Conservation (phyloP, 1,140 invertebrate species). For the Drosophila punjabiensis region DNA sequence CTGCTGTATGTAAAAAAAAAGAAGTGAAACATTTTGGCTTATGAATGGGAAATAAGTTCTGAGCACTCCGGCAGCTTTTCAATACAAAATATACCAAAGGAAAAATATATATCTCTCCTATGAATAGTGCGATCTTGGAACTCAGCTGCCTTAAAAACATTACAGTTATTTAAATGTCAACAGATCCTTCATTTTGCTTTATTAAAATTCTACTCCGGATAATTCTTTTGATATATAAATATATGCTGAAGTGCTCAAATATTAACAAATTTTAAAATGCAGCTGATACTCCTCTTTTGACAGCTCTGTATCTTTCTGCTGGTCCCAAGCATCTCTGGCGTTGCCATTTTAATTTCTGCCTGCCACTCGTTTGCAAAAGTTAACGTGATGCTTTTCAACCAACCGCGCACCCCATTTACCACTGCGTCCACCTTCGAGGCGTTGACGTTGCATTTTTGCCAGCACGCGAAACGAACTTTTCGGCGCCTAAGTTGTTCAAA, state of each 20-base stretch:
- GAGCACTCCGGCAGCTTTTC: neutral
- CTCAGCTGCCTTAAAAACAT: too few species aligned
- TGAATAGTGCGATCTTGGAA: neutral
- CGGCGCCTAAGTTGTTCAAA: conserved; percentile 46
- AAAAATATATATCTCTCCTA: neutral
- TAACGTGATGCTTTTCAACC: conserved; percentile 44
- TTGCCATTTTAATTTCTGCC: conserved; percentile 65
- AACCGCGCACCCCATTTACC: conserved; percentile 25
- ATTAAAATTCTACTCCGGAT: neutral
- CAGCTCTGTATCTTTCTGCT: conserved; percentile 15
- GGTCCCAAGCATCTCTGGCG: conserved; percentile 24
- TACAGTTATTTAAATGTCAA: neutral
- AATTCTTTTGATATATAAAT: neutral
- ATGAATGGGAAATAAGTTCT: conserved; percentile 65
- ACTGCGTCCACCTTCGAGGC: conserved; percentile 54
- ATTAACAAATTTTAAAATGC: neutral
- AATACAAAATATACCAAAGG: conserved; percentile 1
- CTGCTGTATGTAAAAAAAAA: conserved; percentile 60
- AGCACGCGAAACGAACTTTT: conserved; percentile 32
- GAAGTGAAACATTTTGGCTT: conserved; percentile 34
- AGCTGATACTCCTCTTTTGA: conserved; percentile 4
- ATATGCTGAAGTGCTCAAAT: too few species aligned
- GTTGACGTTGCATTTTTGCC: conserved; percentile 71
- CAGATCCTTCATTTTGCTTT: neutral
- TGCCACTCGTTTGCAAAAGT: conserved; percentile 68